Conservation (phyloP, 2,113 vertebrate genomes). For the Lamprotornis superbus region DNA sequence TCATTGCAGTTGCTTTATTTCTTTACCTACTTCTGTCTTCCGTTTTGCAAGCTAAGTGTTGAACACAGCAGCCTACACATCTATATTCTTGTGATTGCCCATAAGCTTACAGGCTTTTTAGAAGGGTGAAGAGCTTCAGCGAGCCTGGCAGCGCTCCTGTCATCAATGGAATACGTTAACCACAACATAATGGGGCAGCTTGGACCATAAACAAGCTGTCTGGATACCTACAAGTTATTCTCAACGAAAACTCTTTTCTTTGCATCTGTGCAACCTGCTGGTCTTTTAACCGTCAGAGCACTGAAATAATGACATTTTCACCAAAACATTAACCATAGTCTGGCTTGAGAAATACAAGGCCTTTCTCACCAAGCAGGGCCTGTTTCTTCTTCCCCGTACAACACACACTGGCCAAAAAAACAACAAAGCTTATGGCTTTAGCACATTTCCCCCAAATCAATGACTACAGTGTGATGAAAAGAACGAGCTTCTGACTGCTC, state of each 20-base stretch:
- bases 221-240: neutral
- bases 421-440: neutral
- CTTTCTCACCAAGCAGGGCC: neutral
- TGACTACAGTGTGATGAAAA: neutral
- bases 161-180: neutral
- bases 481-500: rapidly evolving
- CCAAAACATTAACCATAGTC: neutral
- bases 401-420: neutral
- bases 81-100: neutral
- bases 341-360: neutral
- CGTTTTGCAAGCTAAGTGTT: neutral
- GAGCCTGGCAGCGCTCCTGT: neutral
- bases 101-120: neutral
- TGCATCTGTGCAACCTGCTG: neutral
- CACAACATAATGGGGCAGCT: neutral
- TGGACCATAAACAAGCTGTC: neutral
- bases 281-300: neutral
- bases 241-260: neutral
- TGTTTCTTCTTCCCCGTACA: rapidly evolving
- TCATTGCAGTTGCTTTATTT: neutral
- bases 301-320: neutral
- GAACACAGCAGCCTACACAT: neutral
- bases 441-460: neutral
- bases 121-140: neutral
- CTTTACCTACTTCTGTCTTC: neutral